Base-by-base conservation (phyloP, 1,140 invertebrate genomes). In the Glossosoma conforme region DNA sequence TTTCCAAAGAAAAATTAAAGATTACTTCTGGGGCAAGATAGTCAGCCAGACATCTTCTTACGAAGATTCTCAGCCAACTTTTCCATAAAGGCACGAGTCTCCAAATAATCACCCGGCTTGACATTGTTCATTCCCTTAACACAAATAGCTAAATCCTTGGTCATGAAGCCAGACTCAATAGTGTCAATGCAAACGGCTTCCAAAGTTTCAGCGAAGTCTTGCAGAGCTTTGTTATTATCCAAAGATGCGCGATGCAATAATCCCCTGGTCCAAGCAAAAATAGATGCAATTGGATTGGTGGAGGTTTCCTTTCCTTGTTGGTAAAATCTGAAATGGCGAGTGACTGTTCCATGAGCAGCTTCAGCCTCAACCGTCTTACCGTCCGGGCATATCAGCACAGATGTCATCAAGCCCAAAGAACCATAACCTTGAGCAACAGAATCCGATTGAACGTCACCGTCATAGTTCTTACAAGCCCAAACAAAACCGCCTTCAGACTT, bases 401-500 rank as follows among this genome's bases (percentile, higher is more conserved):
- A 95, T 1, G 94, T 97, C 94, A 98, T 97, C 60, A 98, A 76
- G 45, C 94, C 94, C 14, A 97, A 70, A 2, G 93, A 97, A 18
- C 89, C 89, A 62, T 85, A 91, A 56, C 93, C 94, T 74, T 98
- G 94, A 59, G 95, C 95, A 13, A 98, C 90, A 3, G 92, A 93
- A 71, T 99, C 96, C 0, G 91, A 96, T 68, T 99, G 96, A 0
- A 99, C 97, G 76, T 99, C 97, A 24, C 97, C 97, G 67, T 99
- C 97, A 66, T 99, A 99, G 68, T 99, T 99, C 69, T 99, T 99
- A 72, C 96, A 91, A 15, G 96, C 93, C 96, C 97, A 99, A 0
- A 99, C 94, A 75, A 98, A 99, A 44, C 95, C 96, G 59, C 97
- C 97, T 56, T 96, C 90, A 1, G 92, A 93, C 70, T 99, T 99